Conservation (phyloP, 2,113 vertebrate species). For the Brachionichthys hirsutus region DNA sequence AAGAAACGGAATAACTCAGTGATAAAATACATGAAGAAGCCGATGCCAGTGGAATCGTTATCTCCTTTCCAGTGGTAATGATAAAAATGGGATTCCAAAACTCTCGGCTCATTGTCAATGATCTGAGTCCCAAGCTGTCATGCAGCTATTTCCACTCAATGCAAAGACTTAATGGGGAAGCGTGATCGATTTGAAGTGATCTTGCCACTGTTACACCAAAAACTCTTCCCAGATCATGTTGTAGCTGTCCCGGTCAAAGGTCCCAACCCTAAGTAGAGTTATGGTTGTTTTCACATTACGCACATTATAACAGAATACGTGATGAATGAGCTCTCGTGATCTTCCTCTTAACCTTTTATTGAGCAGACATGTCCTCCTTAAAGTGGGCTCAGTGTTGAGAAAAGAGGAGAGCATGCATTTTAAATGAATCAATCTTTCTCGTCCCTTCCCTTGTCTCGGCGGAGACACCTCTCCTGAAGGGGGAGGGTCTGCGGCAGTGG, state of each 20-base stretch:
- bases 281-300: slow-evolving; percentile 56
- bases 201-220: slow-evolving; percentile 14
- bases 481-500: slow-evolving; percentile 44
- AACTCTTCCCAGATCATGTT: slow-evolving; percentile 33
- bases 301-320: slow-evolving; percentile 40
- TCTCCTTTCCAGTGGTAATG: no score
- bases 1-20: slow-evolving; percentile 61
- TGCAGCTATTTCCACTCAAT: no score
- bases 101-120: no score
- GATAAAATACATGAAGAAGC: slow-evolving; percentile 72
- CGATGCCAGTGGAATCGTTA: no score
- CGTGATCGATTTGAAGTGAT: slow-evolving; percentile 11
- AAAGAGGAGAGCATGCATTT: slow-evolving; percentile 53
- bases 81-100: no score
- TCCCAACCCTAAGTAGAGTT: slow-evolving; percentile 18
- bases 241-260: slow-evolving; percentile 45
- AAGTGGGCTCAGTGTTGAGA: slow-evolving; percentile 26
- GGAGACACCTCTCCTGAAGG: slow-evolving; percentile 49
- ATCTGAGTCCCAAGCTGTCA: no score
- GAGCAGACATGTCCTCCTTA: slow-evolving; percentile 48
- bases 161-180: no score
- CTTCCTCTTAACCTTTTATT: slow-evolving; percentile 41
- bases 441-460: slow-evolving; percentile 60
- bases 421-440: slow-evolving; percentile 72
- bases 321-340: slow-evolving; percentile 56